A percentile compares a stretch with the other conserved stretches of the same genome.
Conservation (phyloP, 1,140 invertebrate species). For the Dendrolimus kikuchii region DNA sequence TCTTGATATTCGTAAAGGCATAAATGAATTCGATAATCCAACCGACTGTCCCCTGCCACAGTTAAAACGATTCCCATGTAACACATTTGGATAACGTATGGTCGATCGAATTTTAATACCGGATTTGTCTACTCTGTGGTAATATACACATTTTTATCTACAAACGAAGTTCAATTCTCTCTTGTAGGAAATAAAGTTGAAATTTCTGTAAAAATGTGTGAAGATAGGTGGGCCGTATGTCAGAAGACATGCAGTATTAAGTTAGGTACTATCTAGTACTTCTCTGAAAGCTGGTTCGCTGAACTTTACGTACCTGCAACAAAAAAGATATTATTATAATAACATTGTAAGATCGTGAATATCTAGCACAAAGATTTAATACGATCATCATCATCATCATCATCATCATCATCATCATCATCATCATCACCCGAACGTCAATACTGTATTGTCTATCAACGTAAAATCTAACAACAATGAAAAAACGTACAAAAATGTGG, state of each 20-base stretch:
- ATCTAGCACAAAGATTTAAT: background rate
- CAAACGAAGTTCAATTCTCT: constrained; percentile 29
- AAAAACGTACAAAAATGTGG: no score
- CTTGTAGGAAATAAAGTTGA: constrained; percentile 13
- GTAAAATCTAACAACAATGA: no score
- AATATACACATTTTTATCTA: constrained; percentile 24
- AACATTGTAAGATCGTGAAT: background rate
- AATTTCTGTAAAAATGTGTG: constrained; percentile 12
- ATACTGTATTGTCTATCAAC: no score
- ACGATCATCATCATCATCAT: background rate
- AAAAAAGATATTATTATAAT: constrained; percentile 10
- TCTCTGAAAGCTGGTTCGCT: constrained; percentile 8
- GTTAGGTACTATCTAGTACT: constrained; percentile 8
- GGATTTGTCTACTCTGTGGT: constrained; percentile 52
- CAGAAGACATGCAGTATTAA: constrained; percentile 14
- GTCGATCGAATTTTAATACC: constrained; percentile 61
- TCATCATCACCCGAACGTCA: no score
- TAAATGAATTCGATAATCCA: constrained; percentile 9
- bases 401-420: no score
- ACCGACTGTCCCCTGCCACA: constrained; percentile 17
- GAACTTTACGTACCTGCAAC: constrained; percentile 17
- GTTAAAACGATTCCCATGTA: constrained; percentile 60
- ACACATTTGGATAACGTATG: constrained; percentile 46
- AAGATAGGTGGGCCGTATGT: constrained; percentile 4
- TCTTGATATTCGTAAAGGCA: no score